Base-by-base conservation (phyloP, 2,797 vertebrate genomes). In the Anas acuta region DNA sequence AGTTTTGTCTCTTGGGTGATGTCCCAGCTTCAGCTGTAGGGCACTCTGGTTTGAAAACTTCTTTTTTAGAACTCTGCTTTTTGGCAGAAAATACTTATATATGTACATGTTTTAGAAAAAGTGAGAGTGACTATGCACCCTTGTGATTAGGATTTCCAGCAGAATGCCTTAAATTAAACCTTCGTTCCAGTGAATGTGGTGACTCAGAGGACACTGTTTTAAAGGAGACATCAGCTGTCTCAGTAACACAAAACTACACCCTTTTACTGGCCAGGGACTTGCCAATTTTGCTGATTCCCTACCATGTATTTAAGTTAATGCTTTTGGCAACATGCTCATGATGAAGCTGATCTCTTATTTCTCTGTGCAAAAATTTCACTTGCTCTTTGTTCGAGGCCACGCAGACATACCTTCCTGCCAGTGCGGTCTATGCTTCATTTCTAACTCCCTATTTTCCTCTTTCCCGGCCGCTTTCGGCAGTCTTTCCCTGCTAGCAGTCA, bases 381-480 rank as follows among this genome's bases (percentile, higher is more conserved):
- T 71, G 13, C 39, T 49, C 53, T 30, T 81, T 13, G 18, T 74
- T 61, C 2, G 3, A 74, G 78, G 65, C 58, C 91, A 60, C 3
- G 2, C 6, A 8, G 25, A n/a, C 11, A 8, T 10, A 74, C 58
- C 26, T 85, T 87, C 43, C 81, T 60, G 47, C 65, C 74, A 70
- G 53, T 6, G 7, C 2, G 0, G 9, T 64, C 71, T 69, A 53
- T 7, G 6, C 30, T 47, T 72, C 32, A 1, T n/a, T 85, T 60
- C n/a, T 10, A 72, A 61, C 70, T 80, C 69, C 54, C 5, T 51
- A 2, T 77, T 96, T 89, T 53, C 23, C 39, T 89, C 67, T 56
- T 73, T 39, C 53, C 25, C 1, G 2, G 21, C 20, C 0, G 0
- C 71, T 83, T 74, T 10, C 0, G 0, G 11, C 6, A 5, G 3